A percentile compares a stretch with the other conserved stretches of the same genome.
phyloP scores from a whole-genome alignment of 2,888 invertebrate genomes.

The Melolontha melolontha region DNA sequence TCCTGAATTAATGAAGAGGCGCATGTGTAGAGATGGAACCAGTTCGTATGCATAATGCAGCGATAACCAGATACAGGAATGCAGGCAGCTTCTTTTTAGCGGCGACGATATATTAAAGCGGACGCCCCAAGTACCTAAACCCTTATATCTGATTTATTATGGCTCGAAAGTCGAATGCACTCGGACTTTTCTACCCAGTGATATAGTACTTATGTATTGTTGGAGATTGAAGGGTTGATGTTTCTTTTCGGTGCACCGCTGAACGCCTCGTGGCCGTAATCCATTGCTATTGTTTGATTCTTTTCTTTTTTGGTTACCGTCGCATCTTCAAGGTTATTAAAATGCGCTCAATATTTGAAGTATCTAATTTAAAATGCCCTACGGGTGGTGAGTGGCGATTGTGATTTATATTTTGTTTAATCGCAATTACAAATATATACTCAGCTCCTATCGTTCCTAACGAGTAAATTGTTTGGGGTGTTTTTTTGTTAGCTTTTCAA shows the following conservation, averaged over 20 bases:
- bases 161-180: conserved; percentile 8
- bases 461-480: too few relatives aligned
- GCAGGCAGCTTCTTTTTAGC: conserved; percentile 31
- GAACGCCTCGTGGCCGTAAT: too few relatives aligned
- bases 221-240: too few relatives aligned
- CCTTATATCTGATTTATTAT: conserved; percentile 41
- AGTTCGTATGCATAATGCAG: conserved; percentile 46
- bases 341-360: conserved; percentile 11
- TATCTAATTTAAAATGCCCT: conserved; percentile 38
- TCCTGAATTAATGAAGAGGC: conserved; percentile 46
- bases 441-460: too few relatives aligned
- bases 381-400: conserved; percentile 9
- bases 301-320: not conserved
- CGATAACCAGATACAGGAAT: conserved; percentile 47
- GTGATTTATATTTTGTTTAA: conserved; percentile 20
- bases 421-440: conserved; percentile 5
- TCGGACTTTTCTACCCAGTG: too few relatives aligned
- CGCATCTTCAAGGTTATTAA: not conserved
- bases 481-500: too few relatives aligned
- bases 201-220: too few relatives aligned
- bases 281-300: not conserved
- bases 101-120: conserved; percentile 37
- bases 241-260: too few relatives aligned
- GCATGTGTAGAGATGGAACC: conserved; percentile 41
- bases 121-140: conserved; percentile 19